Base-by-base conservation (phyloP, 2,888 invertebrate genomes). In the Galeopsomyia nigrocyanea region DNA sequence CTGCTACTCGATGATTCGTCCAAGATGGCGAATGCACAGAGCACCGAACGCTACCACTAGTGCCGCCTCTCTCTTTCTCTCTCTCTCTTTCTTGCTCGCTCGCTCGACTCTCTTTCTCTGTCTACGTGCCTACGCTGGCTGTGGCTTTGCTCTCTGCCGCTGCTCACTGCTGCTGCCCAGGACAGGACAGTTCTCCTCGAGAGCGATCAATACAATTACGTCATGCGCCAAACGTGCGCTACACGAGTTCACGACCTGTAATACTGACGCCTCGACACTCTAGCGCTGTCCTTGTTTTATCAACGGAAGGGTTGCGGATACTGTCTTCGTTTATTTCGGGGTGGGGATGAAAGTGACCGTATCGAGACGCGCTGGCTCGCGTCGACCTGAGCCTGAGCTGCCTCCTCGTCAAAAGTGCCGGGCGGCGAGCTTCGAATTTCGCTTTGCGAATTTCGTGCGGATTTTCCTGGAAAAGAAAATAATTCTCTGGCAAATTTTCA, bases 201-300 rank as follows among this genome's bases (percentile, higher is more conserved):
- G 74, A 75, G 74, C 77, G 84, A 88, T 88, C 88, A 87, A 87
- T 88, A 87, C 84, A 85, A 86, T 87, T 87, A 87, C 87, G 88
- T 88, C 87, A 88, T 82, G 83, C 81, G 79, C 75, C 76, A 79
- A 80, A 82, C 39, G 39, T 39, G 39, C 39, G 39, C 81, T 83
- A 70, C 70, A 70, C 70, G 69, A 21, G 9, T 67, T 68, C 72
- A 61, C 51, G 17, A 56, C 49, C 55, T 58, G 71, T 26, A 58
- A 58, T 21, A 58, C 26, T 53, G 21, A 53, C 17, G 21, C 53
- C 13, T 7, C 1, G 1, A 19, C 16, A 64, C 57, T n/a, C n/a
- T 65, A 46, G 16, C 21, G 60, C 65, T 39, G 39, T 39, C 39
- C 39, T 39, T 39, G 39, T 39, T 39, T 7, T 1, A 10, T 13